Evolutionary conservation across 1,140 invertebrate genomes (phyloP), one percentile per base, ranked within the genome.

Genomic region (Diorhabda sublineata): DNA sequence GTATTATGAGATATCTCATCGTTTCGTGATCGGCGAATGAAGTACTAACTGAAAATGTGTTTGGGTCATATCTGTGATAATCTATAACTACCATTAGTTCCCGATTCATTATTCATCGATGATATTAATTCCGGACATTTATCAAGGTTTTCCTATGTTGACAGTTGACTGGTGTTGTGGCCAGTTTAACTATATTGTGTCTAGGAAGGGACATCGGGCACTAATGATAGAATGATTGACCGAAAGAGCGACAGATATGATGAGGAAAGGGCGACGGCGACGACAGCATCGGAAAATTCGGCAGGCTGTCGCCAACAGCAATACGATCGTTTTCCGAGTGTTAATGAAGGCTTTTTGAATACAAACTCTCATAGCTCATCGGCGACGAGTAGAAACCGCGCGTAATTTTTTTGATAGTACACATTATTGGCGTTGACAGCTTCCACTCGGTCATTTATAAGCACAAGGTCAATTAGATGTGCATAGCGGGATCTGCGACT

Each of bases 291-390:
- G 63, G 45, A 41, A 65, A 66, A 66, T 71, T 64, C 60, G 69
- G 47, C 59, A 65, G 63, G 64, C 73, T 78, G 77, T 59, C 60
- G 58, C 65, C 76, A 76, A 77, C 77, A 78, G 77, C 74, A 70
- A 70, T 76, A 73, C 73, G 71, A 69, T 78, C 77, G 77, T 78
- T 78, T 78, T 76, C 73, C 71, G 73, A 75, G 73, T 78, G 75
- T 71, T 78, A 78, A 78, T 78, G 76, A 78, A 77, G 76, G 71
- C 71, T 77, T 78, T 76, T 75, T 73, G 73, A 76, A 75, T 77
- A 71, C 73, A 73, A 73, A 70, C 67, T 71, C 68, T 69, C 73
- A 73, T 75, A 77, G 76, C 69, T 76, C 70, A 75, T 72, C 69
- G 72, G 70, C 70, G 74, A 70, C 70, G 67, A 69, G 64, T 58